These are phyloP conservation scores for Apogon hyalosoma DNA, from an alignment of 2,797 vertebrate species.

Conservation along the genomic window DNA sequence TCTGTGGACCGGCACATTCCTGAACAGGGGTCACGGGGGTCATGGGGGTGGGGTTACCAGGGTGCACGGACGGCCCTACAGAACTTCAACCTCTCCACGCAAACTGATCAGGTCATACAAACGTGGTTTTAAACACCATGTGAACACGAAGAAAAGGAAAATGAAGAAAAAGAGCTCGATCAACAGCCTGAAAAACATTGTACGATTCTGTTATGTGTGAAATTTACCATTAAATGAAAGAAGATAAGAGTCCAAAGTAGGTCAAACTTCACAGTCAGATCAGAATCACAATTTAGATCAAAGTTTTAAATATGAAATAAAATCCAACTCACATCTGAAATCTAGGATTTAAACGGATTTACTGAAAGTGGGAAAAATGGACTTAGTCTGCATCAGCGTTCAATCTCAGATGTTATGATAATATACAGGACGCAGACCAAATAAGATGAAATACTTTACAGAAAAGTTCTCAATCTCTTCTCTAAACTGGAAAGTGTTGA, in stretches of 20 bases:
- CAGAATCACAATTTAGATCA: constrained; percentile 3
- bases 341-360: constrained; percentile 3
- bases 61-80: constrained; percentile 34
- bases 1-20: constrained; percentile 49
- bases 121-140: constrained; percentile 6
- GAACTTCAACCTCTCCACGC: constrained; percentile 40
- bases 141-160: not conserved
- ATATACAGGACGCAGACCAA: too few relatives aligned
- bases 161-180: not conserved
- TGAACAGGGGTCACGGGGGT: constrained; percentile 18
- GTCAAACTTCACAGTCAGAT: constrained; percentile 7
- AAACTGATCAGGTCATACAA: constrained; percentile 14
- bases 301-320: not conserved
- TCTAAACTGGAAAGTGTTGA: too few relatives aligned
- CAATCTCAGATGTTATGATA: too few relatives aligned
- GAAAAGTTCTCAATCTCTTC: too few relatives aligned
- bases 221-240: constrained; percentile 7
- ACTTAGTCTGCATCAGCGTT: too few relatives aligned
- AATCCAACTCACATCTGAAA: not conserved
- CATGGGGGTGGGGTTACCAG: constrained; percentile 24
- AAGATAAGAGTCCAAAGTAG: constrained; percentile 40
- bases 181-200: not conserved
- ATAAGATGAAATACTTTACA: too few relatives aligned
- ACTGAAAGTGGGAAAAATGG: too few relatives aligned
- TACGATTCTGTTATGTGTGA: constrained; percentile 3